Evolutionary conservation across 2,888 invertebrate species (phyloP).

Genomic region (Sepioteuthis lessoniana): DNA sequence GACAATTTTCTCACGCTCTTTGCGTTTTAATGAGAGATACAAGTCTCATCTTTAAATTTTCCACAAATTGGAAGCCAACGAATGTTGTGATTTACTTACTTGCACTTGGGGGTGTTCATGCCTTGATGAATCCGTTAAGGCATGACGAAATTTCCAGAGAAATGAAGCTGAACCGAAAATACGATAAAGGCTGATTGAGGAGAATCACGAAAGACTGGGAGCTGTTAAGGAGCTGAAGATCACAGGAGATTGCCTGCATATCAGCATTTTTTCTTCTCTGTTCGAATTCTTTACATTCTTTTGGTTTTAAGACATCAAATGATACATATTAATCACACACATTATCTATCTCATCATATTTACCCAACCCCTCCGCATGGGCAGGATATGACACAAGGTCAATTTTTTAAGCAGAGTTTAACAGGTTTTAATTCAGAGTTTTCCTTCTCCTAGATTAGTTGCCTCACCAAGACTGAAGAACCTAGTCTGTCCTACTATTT

Average conservation of each 20-base stretch:
- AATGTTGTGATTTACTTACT: background rate
- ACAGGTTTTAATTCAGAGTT: too few species aligned
- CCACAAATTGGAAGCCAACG: background rate
- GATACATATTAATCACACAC: background rate
- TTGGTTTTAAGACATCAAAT: too few species aligned
- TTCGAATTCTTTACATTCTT: background rate
- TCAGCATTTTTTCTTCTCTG: background rate
- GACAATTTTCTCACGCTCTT: background rate
- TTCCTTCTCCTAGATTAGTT: too few species aligned
- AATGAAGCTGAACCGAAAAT: background rate
- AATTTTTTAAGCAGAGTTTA: too few species aligned
- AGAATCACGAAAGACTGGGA: background rate
- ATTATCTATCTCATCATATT: background rate
- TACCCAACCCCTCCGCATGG: too few species aligned
- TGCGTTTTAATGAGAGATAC: background rate
- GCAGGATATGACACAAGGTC: too few species aligned
- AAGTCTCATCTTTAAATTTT: background rate
- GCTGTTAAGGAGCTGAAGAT: background rate
- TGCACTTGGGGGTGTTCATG: background rate
- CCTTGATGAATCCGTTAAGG: background rate
- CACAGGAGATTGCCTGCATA: background rate
- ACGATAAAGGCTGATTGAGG: background rate
- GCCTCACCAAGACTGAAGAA: too few species aligned
- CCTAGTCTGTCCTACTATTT: too few species aligned
- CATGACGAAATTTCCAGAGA: conserved; percentile 11